phyloP scores from a whole-genome alignment of 2,888 invertebrate genomes.

The Campoletis raptor region DNA sequence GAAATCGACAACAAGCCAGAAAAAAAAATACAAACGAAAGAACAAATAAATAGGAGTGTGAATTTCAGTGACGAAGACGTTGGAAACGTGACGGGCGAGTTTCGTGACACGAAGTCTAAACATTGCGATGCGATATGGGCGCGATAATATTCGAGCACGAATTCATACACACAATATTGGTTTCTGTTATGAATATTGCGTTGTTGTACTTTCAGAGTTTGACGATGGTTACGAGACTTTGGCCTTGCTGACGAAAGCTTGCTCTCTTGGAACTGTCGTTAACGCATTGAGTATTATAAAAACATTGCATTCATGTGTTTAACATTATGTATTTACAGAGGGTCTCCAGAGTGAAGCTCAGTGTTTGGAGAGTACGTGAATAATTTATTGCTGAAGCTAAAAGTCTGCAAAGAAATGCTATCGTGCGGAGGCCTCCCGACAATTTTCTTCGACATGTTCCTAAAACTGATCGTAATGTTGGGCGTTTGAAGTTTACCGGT shows the following conservation, averaged over 20 bases:
- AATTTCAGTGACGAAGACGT: slow-evolving; percentile 41
- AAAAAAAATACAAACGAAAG: background rate
- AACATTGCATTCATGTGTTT: background rate
- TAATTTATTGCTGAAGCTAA: background rate
- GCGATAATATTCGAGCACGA: slow-evolving; percentile 1
- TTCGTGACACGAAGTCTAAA: slow-evolving; percentile 77
- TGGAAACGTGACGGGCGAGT: slow-evolving; percentile 76
- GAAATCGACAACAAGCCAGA: background rate
- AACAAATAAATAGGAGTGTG: slow-evolving; percentile 1
- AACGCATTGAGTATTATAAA: background rate
- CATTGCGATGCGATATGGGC: slow-evolving; percentile 34
- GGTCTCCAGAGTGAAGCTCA: background rate
- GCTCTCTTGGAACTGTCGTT: slow-evolving; percentile 12
- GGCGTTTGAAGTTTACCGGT: slow-evolving; percentile 16
- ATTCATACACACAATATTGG: background rate
- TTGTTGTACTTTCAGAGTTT: slow-evolving; percentile 1
- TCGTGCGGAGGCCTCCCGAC: background rate
- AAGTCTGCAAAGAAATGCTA: background rate
- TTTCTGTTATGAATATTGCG: background rate
- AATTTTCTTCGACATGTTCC: background rate
- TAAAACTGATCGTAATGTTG: slow-evolving; percentile 1
- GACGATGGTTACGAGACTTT: slow-evolving; percentile 3
- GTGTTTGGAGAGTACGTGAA: background rate
- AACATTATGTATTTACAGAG: slow-evolving; percentile 1
- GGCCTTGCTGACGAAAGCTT: background rate